phyloP scores from a whole-genome alignment of 2,113 vertebrate species.

The Clarias magur region DNA sequence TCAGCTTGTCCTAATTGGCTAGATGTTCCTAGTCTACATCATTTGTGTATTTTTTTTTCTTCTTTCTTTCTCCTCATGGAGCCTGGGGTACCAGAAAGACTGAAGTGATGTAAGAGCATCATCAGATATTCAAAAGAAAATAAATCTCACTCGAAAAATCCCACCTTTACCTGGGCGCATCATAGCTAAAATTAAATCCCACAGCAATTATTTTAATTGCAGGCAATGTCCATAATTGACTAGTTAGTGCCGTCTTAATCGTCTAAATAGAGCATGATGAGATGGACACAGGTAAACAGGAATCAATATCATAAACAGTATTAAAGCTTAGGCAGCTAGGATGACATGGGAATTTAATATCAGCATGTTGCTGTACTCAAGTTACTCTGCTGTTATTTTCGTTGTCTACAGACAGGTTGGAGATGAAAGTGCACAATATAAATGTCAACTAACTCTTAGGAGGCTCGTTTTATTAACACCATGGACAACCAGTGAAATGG shows the following conservation, averaged over 20 bases:
- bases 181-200: neutral
- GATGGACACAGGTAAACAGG: neutral
- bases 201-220: neutral
- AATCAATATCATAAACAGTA: neutral
- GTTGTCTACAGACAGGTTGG: neutral
- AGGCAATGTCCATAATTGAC: neutral
- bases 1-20: conserved; percentile 7
- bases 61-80: neutral
- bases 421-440: neutral
- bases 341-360: neutral
- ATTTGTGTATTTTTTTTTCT: neutral
- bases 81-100: neutral
- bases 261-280: neutral
- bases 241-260: neutral
- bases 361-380: too few relatives aligned
- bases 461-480: conserved; percentile 6
- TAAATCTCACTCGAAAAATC: neutral
- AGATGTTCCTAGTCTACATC: neutral
- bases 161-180: neutral
- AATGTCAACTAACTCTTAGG: neutral
- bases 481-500: neutral
- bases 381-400: neutral
- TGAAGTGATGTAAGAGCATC: neutral
- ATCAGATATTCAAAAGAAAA: neutral
- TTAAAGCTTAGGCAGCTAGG: neutral